Base-by-base conservation (phyloP, 2,113 vertebrate species). In the Dipodomys merriami region DNA sequence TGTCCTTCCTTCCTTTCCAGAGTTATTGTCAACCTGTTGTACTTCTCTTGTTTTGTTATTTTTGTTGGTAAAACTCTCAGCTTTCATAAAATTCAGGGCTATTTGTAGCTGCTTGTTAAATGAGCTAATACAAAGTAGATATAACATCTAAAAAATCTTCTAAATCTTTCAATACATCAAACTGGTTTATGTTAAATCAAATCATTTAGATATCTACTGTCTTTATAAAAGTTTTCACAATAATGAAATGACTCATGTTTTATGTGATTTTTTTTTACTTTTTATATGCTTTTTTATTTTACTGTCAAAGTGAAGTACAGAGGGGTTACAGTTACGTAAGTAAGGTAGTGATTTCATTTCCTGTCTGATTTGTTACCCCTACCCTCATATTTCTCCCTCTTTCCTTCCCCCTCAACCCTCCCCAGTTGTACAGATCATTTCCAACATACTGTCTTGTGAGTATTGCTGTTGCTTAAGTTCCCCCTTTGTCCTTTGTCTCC, bases 161-260 rank as follows among this genome's bases (percentile, higher is more conserved):
- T 49, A 81, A 72, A 83, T 60, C 53, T 64, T 64, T 60, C 5
- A 78, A 4, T 72, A 44, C 68, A 46, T 69, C n/a, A 88, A 79
- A 76, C 19, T 44, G 9, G 33, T 73, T 91, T 18, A 60, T 91
- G 85, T 90, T 88, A 95, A 91, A 83, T 92, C 44, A 87, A 83
- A 27, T 33, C 44, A 1, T 69, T 76, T 73, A 23, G 19, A n/a
- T 86, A 33, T 4, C 44, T 79, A 5, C 27, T 93, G 30, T 62
- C 33, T 73, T 65, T 82, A 49, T 92, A 95, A 91, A 90, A 71
- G 64, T 76, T 85, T 62, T 83, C 62, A 39, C 16, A 62, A 1
- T 86, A 73, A 64, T 71, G 9, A 83, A 9, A n/a, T 74, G 5
- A 9, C 33, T 77, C 39, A 5, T 71, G 23, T 64, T 20, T 19